Evolutionary conservation across 2,797 vertebrate species (phyloP), one percentile per base, ranked within the genome.

Genomic region (Falco berigora): DNA sequence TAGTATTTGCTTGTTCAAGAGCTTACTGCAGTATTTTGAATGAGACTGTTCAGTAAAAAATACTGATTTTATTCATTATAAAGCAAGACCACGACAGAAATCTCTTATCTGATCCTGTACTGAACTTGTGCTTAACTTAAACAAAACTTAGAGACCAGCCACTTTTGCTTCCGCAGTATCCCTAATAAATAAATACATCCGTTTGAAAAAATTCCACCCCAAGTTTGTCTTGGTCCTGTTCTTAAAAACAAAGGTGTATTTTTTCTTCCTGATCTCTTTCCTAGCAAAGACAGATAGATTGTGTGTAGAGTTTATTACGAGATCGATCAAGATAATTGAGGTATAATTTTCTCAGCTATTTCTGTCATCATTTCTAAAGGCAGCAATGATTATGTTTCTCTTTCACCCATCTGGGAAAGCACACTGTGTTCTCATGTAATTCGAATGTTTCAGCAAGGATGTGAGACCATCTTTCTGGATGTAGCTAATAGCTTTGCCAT

Each of bases 341-440:
- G 76, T 82, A 79, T 85, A 71, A 92, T 94, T 96, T 97, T 92
- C 86, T 87, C 68, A 85, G 42, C 56, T 64, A 96, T 97, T 93
- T 88, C 71, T 68, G 80, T 87, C 89, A 94, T 96, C 27, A 90
- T 96, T 94, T 87, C 91, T 86, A 94, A 95, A 90, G 56, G 42
- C 30, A 89, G 47, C 73, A 71, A 89, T 77, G 36, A 88, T 91
- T 83, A 78, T 53, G 58, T 92, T 95, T 93, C 66, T 86, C 85
- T 94, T 95, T 88, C 86, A 92, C 83, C 83, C 97, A 88, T 88
- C 93, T 96, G 91, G 86, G 76, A 95, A 96, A 97, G 93, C 38
- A 86, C 36, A 81, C 53, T 49, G 59, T 86, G 74, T 92, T 94
- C 78, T 90, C 88, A 86, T 85, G 47, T 68, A 93, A 94, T 83